phyloP scores from a whole-genome alignment of 1,140 invertebrate species.

The Daktulosphaira vitifoliae region DNA sequence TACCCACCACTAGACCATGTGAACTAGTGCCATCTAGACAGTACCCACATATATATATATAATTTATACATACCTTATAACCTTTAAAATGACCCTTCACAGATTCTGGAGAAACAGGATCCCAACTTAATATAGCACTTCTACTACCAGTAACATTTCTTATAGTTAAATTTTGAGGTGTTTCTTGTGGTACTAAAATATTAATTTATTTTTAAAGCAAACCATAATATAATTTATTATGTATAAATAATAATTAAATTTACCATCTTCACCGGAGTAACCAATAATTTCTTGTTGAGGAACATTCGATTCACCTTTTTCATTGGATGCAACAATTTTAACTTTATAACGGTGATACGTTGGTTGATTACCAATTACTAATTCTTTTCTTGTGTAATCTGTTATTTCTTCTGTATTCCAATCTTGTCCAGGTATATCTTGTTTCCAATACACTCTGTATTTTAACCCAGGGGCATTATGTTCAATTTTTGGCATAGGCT shows the following conservation, averaged over 20 bases:
- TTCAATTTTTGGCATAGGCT: slow-evolving; percentile 90
- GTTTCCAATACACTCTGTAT: slow-evolving; percentile 80
- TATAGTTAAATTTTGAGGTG: slow-evolving; percentile 77
- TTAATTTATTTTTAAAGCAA: slow-evolving; percentile 21
- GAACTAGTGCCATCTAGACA: too few relatives aligned
- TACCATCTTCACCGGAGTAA: slow-evolving; percentile 88
- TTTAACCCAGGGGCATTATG: slow-evolving; percentile 91
- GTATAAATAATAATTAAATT: too few relatives aligned
- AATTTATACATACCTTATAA: slow-evolving; percentile 65
- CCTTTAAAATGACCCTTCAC: slow-evolving; percentile 87
- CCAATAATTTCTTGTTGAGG: slow-evolving; percentile 73
- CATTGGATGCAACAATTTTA: slow-evolving; percentile 87
- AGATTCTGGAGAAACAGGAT: slow-evolving; percentile 62
- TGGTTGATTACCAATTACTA: slow-evolving; percentile 70
- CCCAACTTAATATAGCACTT: slow-evolving; percentile 73
- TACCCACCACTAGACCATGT: too few relatives aligned
- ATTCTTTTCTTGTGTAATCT: slow-evolving; percentile 62
- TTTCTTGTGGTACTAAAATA: slow-evolving; percentile 63
- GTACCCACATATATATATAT: too few relatives aligned
- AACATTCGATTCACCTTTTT: slow-evolving; percentile 76
- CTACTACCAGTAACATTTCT: slow-evolving; percentile 62
- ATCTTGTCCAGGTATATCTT: slow-evolving; percentile 61
- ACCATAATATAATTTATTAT: too few relatives aligned
- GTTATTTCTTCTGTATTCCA: slow-evolving; percentile 66
- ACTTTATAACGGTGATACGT: slow-evolving; percentile 86